phyloP scores from a whole-genome alignment of 2,888 invertebrate species.

The Mimumesa dahlbomi region DNA sequence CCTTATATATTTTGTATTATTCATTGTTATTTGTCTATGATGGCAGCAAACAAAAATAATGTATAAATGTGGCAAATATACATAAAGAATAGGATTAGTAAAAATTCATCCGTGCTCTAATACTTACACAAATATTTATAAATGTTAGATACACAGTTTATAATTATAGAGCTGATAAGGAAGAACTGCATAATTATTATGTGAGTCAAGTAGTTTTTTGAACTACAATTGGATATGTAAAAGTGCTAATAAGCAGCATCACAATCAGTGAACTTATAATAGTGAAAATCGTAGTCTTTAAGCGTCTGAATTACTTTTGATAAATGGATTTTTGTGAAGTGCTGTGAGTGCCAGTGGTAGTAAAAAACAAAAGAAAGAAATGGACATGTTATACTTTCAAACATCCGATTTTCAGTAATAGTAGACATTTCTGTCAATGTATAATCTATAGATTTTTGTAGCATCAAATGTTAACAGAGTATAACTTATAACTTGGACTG shows the following conservation, averaged over 20 bases:
- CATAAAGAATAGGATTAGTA: no score
- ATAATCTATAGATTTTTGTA: not conserved
- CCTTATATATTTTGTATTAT: no score
- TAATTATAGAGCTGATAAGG: constrained; percentile 3
- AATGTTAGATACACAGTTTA: not conserved
- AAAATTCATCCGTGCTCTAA: no score
- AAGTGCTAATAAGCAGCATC: not conserved
- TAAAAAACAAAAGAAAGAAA: constrained; percentile 11
- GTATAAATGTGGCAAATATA: no score
- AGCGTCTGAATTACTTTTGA: not conserved
- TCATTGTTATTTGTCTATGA: no score
- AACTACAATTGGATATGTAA: constrained; percentile 4
- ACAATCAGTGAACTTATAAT: no score
- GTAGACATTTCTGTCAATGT: constrained; percentile 2
- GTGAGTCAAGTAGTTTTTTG: constrained; percentile 5
- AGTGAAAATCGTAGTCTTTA: not conserved
- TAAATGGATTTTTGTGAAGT: constrained; percentile 3
- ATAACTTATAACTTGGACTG: no score
- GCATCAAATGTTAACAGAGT: not conserved
- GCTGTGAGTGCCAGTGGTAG: not conserved
- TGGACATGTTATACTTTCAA: constrained; percentile 12
- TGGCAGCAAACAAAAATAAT: no score
- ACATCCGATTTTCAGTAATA: constrained; percentile 19
- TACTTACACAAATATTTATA: not conserved
- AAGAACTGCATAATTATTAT: not conserved